Conservation (phyloP, 2,888 invertebrate species). For the Thysanoteuthis rhombus region DNA sequence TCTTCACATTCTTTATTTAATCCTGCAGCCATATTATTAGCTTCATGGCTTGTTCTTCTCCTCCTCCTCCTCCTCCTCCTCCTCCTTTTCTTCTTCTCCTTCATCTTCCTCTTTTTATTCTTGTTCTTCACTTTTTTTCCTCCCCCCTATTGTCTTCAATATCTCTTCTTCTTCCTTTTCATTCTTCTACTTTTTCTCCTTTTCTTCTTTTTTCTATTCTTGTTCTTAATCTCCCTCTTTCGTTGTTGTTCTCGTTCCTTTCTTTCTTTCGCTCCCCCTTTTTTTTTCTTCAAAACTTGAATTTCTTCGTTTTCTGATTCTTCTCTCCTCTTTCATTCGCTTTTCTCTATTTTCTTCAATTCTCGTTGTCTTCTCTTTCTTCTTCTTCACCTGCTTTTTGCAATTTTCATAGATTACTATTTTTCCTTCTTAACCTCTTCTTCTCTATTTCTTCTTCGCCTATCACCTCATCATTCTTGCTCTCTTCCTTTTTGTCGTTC, state of each 20-base stretch:
- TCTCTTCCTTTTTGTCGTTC: background rate
- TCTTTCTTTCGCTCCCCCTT: background rate
- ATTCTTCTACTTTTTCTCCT: no score
- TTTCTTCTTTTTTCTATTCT: no score
- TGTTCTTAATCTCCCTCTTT: background rate
- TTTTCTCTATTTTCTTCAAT: background rate
- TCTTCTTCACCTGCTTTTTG: background rate
- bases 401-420: background rate
- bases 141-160: background rate
- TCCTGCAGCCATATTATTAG: no score
- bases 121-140: no score
- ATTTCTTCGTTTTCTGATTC: background rate
- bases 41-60: no score
- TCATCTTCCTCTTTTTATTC: no score
- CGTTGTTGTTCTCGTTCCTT: no score
- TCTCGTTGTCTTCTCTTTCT: background rate
- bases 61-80: no score
- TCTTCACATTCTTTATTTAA: no score
- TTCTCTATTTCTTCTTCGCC: background rate
- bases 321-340: background rate
- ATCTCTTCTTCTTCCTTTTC: background rate
- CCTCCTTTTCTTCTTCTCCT: no score
- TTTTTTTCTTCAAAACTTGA: no score
- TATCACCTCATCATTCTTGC: background rate
- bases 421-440: background rate